Evolutionary conservation across 2,113 vertebrate species (phyloP), one percentile per base, ranked within the genome.

Genomic region (Psammodynastes pulverulentus): DNA sequence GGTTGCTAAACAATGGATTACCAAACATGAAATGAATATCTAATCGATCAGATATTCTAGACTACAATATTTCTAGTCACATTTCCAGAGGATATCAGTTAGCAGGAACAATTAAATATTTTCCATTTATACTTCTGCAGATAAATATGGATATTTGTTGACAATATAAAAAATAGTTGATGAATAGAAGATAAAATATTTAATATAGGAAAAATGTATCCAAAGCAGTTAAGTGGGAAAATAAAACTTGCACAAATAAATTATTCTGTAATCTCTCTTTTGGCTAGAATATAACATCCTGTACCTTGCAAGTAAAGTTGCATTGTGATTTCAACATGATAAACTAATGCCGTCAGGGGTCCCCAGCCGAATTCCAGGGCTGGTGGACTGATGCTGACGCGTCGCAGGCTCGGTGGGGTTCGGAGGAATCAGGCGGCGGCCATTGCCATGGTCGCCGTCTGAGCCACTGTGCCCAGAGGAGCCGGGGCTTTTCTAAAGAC

Each of bases 41-140:
- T 62, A 19, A 86, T 58, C 8, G 26, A 58, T 58, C 56, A 58
- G 54, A 26, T 9, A 26, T 58, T 58, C 56, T 58, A 58, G 9
- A 26, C 9, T 58, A 58, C 4, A 67, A 13, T 67, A 94, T 86
- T 13, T 79, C 58, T 84, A 24, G 24, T 7, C 21, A 94, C 5
- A 3, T 53, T 39, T 19, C 21, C 49, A 87, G 10, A 87, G 39
- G 7, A 91, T 94, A 95, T 90, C 56, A 94, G 87, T 92, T 93
- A 89, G 56, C 0, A 2, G 43, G 72, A 91, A 15, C 13, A 89
- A 88, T 15, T 91, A 94, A 51, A 62, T 90, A 39, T 84, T 93
- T 15, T 91, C 89, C 23, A 92, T 92, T 34, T 34, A 89, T 2
- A 21, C 9, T 9, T 93, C 48, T 90, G 88, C 9, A 19, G 90